A percentile compares a stretch with the other conserved stretches of the same genome.
Evolutionary conservation across 2,113 vertebrate species (phyloP).

Genomic region (Oreochromis aureus): DNA sequence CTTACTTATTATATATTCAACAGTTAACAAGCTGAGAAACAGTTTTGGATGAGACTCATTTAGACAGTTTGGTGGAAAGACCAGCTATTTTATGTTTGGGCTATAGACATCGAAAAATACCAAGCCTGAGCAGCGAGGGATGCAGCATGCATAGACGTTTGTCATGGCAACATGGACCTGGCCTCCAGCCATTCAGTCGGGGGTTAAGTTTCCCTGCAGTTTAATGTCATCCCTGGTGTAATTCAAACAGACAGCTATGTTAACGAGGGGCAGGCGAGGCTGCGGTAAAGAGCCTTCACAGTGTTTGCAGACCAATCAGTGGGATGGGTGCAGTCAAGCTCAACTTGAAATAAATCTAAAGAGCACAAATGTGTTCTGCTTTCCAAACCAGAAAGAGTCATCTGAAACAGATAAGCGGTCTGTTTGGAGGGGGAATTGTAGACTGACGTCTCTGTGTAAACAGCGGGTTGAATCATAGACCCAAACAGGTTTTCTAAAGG

Average conservation of each 20-base stretch:
- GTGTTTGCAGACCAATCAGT: conserved; percentile 1
- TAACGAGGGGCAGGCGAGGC: conserved; percentile 8
- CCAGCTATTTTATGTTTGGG: conserved; percentile 39
- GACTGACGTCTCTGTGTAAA: neutral
- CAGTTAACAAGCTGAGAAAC: neutral
- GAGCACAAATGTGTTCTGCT: neutral
- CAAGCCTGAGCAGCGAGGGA: neutral
- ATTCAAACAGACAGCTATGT: conserved; percentile 35
- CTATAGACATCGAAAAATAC: conserved; percentile 48
- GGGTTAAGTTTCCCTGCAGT: conserved; percentile 22
- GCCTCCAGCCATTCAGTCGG: conserved; percentile 23
- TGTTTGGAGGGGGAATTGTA: neutral
- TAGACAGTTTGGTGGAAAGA: conserved; percentile 2
- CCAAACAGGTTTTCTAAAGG: neutral
- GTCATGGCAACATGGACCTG: conserved; percentile 58
- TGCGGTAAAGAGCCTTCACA: neutral
- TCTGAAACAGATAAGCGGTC: neutral
- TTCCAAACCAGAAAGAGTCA: neutral
- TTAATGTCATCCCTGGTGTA: conserved; percentile 25
- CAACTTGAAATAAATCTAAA: neutral
- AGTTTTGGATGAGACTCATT: neutral
- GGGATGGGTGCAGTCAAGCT: neutral
- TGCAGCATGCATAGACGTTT: conserved; percentile 17
- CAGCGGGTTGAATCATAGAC: neutral
- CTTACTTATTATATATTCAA: neutral